These are phyloP conservation scores for Anoplophora glabripennis DNA, from an alignment of 1,140 invertebrate species.

Conservation along the genomic window DNA sequence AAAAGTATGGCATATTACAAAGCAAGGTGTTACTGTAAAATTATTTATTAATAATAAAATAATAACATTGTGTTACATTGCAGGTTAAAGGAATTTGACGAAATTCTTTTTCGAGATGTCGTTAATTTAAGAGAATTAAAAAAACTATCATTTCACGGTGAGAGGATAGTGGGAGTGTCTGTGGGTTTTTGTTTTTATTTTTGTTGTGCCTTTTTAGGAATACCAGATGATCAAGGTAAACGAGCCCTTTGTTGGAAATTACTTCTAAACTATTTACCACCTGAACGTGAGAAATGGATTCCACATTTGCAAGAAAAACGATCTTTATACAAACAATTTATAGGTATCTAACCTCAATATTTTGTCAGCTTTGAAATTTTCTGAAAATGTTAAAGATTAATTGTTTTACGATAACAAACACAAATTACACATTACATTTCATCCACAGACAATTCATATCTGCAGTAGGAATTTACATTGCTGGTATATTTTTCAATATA, in stretches of 20 bases:
- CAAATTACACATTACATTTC: too few species aligned
- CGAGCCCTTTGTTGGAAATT: conserved; percentile 79
- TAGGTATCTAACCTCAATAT: conserved; percentile 59
- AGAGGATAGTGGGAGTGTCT: conserved; percentile 16
- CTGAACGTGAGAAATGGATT: conserved; percentile 62
- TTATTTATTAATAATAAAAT: conserved; percentile 5
- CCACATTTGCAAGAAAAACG: conserved; percentile 67
- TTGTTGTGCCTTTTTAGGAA: conserved; percentile 58
- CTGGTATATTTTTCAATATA: too few species aligned
- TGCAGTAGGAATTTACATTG: too few species aligned
- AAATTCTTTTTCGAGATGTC: conserved; percentile 62
- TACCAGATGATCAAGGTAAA: conserved; percentile 76
- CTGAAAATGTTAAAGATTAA: background rate
- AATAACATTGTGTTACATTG: conserved; percentile 34
- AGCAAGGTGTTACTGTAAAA: conserved; percentile 6
- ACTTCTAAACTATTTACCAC: conserved; percentile 77
- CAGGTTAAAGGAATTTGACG: conserved; percentile 74
- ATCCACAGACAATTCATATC: too few species aligned
- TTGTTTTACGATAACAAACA: too few species aligned
- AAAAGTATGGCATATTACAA: conserved; percentile 1
- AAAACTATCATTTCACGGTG: conserved; percentile 75
- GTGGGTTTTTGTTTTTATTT: background rate
- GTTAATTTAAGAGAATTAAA: conserved; percentile 65
- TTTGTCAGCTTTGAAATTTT: background rate
- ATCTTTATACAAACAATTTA: conserved; percentile 78